A percentile compares a stretch with the other conserved stretches of the same genome.
Conservation (phyloP, 2,797 vertebrate species). For the Moxostoma hubbsi region DNA sequence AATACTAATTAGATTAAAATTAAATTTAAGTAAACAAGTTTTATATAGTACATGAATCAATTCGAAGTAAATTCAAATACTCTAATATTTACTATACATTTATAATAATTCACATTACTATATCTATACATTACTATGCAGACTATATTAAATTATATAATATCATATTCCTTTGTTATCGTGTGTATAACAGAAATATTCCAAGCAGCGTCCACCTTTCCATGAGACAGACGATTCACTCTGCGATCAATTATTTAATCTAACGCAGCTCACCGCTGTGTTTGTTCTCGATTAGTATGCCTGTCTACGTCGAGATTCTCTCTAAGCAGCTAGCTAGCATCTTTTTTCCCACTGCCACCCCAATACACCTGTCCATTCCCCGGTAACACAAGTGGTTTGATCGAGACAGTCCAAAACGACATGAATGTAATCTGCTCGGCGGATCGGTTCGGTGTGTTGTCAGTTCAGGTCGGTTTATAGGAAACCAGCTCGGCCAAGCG, state of each 20-base stretch:
- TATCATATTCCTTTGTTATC: background rate
- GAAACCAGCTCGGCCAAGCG: conserved; percentile 61
- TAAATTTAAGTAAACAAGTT: no score
- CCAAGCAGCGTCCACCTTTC: background rate
- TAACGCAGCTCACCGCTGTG: background rate
- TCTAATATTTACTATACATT: no score
- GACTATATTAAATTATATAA: background rate
- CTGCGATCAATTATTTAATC: conserved; percentile 36
- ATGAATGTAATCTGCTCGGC: conserved; percentile 37
- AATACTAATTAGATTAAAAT: no score
- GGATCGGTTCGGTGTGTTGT: conserved; percentile 23
- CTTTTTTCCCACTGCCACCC: conserved; percentile 17
- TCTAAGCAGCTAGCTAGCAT: conserved; percentile 61
- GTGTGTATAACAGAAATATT: background rate
- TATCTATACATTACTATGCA: no score
- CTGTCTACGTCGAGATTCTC: conserved; percentile 51
- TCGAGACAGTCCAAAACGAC: background rate
- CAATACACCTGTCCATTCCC: background rate
- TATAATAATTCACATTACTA: no score
- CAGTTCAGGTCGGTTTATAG: conserved; percentile 55
- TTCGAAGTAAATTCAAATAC: no score
- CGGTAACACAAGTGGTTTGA: conserved; percentile 31
- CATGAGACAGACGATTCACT: conserved; percentile 13
- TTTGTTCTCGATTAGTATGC: conserved; percentile 43
- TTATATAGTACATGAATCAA: no score